Evolutionary conservation across 2,888 invertebrate species (phyloP), one percentile per base, ranked within the genome.

Genomic region (Linnaemya tessellans): DNA sequence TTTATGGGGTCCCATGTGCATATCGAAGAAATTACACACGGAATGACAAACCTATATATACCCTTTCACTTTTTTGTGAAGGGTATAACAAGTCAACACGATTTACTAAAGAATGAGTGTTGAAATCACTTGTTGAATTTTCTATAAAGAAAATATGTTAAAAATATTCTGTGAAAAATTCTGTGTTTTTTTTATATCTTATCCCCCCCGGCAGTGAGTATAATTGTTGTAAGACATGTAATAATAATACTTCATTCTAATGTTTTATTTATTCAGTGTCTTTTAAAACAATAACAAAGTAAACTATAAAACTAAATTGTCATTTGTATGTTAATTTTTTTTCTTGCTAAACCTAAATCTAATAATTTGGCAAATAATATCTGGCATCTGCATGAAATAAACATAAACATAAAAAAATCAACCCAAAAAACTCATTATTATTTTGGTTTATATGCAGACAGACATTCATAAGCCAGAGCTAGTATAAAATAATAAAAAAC

Each of bases 281-380:
- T 60, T 41, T 41, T 51, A 49, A 35, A 70, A 70, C 62, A 25
- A 62, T 62, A 62, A 54, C 46, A 64, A n/a, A n/a, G n/a, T n/a
- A n/a, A 30, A 5, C 15, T 4, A 43, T 54, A n/a, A 30, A 71
- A 43, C 7, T 71, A 70, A 80, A 85, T 65, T 43, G 25, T 70
- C 62, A 84, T 84, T 81, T 84, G 11, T 85, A 81, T 82, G 80
- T 51, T 74, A 81, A 81, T 81, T 46, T 62, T 62, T 43, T n/a
- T n/a, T n/a, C n/a, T n/a, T 41, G 18, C 8, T 20, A 41, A 43
- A 77, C 18, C n/a, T 58, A 71, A 60, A 35, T 38, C 51, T 22
- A 77, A 56, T 58, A 73, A 71, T 82, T 77, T 82, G 25, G 25
- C 51, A 84, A 74, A 84, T 67, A 54, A 74, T 73, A 60, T 25